These are phyloP conservation scores for Lepidonotus clava DNA, from an alignment of 2,888 invertebrate species.

Conservation along the genomic window DNA sequence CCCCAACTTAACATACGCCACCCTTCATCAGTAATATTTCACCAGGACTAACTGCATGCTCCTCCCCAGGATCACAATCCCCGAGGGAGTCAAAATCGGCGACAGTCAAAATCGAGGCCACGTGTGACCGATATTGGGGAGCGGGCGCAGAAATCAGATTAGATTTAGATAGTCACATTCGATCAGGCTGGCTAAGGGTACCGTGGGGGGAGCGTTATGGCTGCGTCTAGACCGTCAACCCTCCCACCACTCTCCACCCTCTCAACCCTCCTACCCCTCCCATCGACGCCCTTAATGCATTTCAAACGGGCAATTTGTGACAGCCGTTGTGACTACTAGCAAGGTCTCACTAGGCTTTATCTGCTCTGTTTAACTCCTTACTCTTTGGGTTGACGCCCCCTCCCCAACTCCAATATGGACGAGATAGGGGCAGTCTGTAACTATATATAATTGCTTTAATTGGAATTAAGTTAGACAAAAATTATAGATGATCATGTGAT, in stretches of 20 bases:
- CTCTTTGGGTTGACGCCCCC: too few relatives aligned
- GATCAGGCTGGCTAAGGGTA: background rate
- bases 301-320: conserved; percentile 13
- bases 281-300: background rate
- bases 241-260: background rate
- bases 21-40: too few relatives aligned
- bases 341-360: background rate
- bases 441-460: too few relatives aligned
- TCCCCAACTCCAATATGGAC: background rate
- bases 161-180: conserved; percentile 45
- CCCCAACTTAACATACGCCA: too few relatives aligned
- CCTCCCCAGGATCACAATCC: background rate
- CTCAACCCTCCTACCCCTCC: background rate
- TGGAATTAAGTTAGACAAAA: too few relatives aligned
- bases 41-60: too few relatives aligned
- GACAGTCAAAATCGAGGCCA: conserved; percentile 35
- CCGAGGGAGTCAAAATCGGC: too few relatives aligned
- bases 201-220: background rate
- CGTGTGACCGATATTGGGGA: conserved; percentile 19
- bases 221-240: background rate
- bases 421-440: too few relatives aligned
- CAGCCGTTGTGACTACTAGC: background rate
- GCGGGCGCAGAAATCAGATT: conserved; percentile 18
- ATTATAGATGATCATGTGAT: too few relatives aligned
- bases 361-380: too few relatives aligned